Evolutionary conservation across 2,797 vertebrate genomes (phyloP).

Genomic region (Nannoperca obscura): DNA sequence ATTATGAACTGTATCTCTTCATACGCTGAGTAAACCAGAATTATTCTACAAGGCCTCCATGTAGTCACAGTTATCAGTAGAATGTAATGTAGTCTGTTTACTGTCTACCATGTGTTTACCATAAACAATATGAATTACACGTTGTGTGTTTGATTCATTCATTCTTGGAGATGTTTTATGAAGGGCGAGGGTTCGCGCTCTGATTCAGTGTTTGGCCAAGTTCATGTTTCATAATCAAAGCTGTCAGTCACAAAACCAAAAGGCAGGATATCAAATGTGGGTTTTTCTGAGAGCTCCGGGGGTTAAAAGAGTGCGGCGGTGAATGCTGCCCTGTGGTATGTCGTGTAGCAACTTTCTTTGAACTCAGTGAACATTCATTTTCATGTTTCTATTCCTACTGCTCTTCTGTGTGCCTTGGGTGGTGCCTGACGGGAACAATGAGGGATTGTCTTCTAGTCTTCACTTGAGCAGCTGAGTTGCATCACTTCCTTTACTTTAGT

Average conservation of each 20-base stretch:
- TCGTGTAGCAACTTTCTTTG: conserved; percentile 51
- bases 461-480: conserved; percentile 62
- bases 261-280: not conserved
- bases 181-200: conserved; percentile 8
- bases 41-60: not conserved
- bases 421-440: conserved; percentile 73
- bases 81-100: conserved; percentile 13
- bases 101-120: not conserved
- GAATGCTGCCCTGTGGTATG: conserved; percentile 47
- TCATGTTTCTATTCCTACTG: conserved; percentile 40
- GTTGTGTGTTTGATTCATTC: conserved; percentile 21
- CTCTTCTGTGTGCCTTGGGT: conserved; percentile 71
- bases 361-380: conserved; percentile 42
- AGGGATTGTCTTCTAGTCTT: conserved; percentile 72
- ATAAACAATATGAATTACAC: conserved; percentile 21
- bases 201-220: conserved; percentile 20
- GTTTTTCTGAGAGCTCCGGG: not conserved
- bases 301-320: conserved; percentile 12
- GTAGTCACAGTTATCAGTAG: not conserved
- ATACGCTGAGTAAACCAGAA: conserved; percentile 4
- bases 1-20: conserved; percentile 9
- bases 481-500: conserved; percentile 73
- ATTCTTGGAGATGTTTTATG: conserved; percentile 39
- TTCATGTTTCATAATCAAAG: conserved; percentile 51
- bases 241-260: conserved; percentile 49